Base-by-base conservation (phyloP, 2,113 vertebrate species). In the Sardina pilchardus region DNA sequence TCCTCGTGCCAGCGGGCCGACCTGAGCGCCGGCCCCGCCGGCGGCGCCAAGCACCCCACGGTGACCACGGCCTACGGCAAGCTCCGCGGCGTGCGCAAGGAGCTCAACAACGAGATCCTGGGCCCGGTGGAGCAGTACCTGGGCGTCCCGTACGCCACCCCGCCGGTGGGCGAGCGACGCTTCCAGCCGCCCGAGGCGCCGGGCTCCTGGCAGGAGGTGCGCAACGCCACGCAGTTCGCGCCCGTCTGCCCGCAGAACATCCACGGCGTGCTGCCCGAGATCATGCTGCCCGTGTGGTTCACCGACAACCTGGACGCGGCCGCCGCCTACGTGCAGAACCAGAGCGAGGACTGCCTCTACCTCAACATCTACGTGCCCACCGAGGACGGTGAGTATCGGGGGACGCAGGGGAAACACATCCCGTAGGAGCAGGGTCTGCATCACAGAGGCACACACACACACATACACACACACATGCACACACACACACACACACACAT, bases 231-330 rank as follows among this genome's bases (percentile, higher is more conserved):
- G 12, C 94, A 95, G 81, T 97, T 97, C 87, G 96, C 96, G 0
- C 96, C 97, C 0, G 97, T 97, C 81, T 98, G 97, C 92, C 97
- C 97, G 2, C 97, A 98, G 93, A 98, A 97, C 84, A 94, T 97
- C 83, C 97, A 98, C 21, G 97, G 97, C 30, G 96, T 97, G 82
- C 93, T 98, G 86, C 97, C 97, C 0, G 96, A 96, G 89, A 97
- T 98, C 92, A 98, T 98, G 97, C 94, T 98, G 6, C 97, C 97
- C 0, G 95, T 98, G 87, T 98, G 97, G 97, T 97, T 98, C 94
- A 98, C 96, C 0, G 97, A 97, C 92, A 98, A 97, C 93, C 90
- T 98, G 94, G 97, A 98, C 83, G 95, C 96, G 3, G 97, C 96
- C 1, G 96, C 97, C 0, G 94, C 94, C 48, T 97, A 97, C 81